phyloP scores from a whole-genome alignment of 2,888 invertebrate species.

The Silvanus unidentatus region DNA sequence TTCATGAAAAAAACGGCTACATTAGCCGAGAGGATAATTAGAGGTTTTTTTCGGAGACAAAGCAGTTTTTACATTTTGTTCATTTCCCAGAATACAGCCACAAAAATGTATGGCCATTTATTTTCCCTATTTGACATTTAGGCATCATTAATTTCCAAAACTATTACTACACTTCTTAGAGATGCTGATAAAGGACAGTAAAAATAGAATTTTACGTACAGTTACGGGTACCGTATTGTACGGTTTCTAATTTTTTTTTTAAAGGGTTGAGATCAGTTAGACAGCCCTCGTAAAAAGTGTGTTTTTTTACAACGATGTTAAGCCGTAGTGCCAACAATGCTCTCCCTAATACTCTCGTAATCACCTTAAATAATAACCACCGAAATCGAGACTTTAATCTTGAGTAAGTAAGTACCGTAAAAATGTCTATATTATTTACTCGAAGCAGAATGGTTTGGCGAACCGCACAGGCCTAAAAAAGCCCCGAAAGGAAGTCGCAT shows the following conservation, averaged over 20 bases:
- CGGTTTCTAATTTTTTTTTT: no score
- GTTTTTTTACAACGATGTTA: no score
- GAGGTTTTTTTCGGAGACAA: not conserved
- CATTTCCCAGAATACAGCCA: conserved; percentile 1
- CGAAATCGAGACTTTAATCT: conserved; percentile 36
- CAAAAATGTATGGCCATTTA: conserved; percentile 1
- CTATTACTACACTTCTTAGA: not conserved
- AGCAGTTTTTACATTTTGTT: conserved; percentile 3
- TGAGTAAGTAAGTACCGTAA: conserved; percentile 41
- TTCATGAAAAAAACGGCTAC: no score
- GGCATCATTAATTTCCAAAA: conserved; percentile 4
- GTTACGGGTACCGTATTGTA: no score
- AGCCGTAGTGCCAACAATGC: no score
- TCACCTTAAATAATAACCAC: conserved; percentile 39
- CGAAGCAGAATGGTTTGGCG: conserved; percentile 27
- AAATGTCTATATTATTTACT: conserved; percentile 44
- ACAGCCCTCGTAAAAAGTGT: no score
- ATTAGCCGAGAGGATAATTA: no score
- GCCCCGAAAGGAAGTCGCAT: conserved; percentile 22
- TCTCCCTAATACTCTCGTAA: conserved; percentile 20
- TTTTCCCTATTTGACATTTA: conserved; percentile 3
- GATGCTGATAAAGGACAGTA: not conserved
- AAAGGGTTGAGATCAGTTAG: no score
- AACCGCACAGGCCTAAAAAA: conserved; percentile 36
- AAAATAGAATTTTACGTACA: no score